Base-by-base conservation (phyloP, 2,113 vertebrate genomes). In the Mohoua ochrocephala region DNA sequence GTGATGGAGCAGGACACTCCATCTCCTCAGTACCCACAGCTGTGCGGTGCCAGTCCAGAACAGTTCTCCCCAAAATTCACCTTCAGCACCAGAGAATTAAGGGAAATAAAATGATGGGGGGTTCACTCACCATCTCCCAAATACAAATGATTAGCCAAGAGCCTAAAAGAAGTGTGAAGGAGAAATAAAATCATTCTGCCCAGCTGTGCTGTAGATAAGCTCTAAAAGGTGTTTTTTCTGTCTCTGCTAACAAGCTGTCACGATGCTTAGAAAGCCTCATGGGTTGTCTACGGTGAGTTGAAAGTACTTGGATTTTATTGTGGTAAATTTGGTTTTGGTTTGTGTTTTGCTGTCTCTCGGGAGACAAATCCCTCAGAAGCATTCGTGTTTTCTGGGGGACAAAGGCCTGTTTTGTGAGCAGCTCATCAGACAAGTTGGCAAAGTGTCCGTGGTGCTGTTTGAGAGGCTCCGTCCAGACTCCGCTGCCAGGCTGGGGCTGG, bases 161-260 rank as follows among this genome's bases (percentile, higher is more conserved):
- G 21, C 47, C 61, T 91, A 8, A 53, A 83, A 92, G 67, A 35
- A 61, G 49, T 23, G 14, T 63, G 63, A 76, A 54, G 37, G 9
- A 13, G 15, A 21, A 18, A 15, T 27, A 1, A 19, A 67, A 37
- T 12, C 23, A 27, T 19, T 70, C n/a, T 91, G 88, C 83, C 68
- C 84, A 70, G 76, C 56, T 95, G 80, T 95, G 94, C 89, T 93
- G 84, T n/a, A 92, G 94, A 70, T 84, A 31, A 95, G 95, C 93
- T 96, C 96, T 96, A 95, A 97, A 96, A 97, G 89, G 86, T 97
- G 60, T 96, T 92, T 95, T 97, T 96, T 97, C 96, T 97, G 93
- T 97, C 91, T 89, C 96, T 96, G 96, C 96, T 96, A 96, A 70
- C 96, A 97, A 97, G 96, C 96, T 96, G 91, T 89, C 96, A 87